Conservation (phyloP, 2,113 vertebrate species). For the Arenaria interpres region DNA sequence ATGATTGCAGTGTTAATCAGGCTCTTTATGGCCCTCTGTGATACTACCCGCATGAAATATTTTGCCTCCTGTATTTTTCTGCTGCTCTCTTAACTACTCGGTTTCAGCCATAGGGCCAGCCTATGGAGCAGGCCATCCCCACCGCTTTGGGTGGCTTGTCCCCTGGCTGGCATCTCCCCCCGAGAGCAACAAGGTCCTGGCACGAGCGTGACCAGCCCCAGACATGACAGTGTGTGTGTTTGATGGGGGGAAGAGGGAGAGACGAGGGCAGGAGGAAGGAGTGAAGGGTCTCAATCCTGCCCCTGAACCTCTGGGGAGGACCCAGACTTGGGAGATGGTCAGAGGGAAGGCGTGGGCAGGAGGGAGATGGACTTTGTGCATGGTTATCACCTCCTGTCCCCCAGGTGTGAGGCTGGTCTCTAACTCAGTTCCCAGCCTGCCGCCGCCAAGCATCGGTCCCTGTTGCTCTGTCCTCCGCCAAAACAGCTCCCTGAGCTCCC, state of each 20-base stretch:
- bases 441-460: fast-evolving
- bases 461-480: background rate
- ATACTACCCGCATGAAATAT: background rate
- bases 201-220: background rate
- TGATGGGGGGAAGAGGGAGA: background rate
- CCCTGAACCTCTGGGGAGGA: background rate
- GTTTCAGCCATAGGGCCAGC: background rate
- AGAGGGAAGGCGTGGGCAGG: background rate
- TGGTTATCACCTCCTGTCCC: background rate
- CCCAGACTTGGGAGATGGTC: background rate
- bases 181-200: background rate
- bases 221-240: fast-evolving
- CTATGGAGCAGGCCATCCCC: background rate
- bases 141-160: background rate
- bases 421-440: background rate
- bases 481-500: background rate
- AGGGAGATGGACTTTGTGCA: background rate
- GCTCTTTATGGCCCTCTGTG: background rate
- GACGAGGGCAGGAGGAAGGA: background rate
- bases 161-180: background rate
- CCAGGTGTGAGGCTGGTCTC: background rate
- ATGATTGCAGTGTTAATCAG: background rate
- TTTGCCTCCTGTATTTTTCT: background rate
- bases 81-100: background rate
- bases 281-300: background rate